Conservation (phyloP, 2,797 vertebrate genomes). For the Tenualosa thibaudeaui region DNA sequence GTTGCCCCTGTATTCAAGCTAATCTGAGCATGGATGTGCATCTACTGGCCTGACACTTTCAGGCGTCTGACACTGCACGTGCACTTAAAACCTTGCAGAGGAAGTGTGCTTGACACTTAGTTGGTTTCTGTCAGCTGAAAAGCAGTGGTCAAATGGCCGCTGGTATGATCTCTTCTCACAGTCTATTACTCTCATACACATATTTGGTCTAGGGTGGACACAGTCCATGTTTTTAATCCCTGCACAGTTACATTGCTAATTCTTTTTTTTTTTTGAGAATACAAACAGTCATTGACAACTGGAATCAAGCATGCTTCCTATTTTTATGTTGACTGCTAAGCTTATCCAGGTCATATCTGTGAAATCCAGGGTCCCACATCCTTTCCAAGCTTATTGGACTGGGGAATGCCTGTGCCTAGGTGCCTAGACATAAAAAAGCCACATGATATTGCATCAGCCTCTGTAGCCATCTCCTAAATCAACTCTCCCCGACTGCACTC, state of each 20-base stretch:
- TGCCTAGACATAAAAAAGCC: not conserved
- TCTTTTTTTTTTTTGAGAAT: not conserved
- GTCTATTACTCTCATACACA: not conserved
- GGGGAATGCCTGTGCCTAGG: not conserved
- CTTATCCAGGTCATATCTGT: not conserved
- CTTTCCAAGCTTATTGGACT: not conserved
- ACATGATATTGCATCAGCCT: conserved; percentile 53
- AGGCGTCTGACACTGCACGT: not conserved
- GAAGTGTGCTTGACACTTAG: not conserved
- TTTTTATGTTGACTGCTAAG: not conserved
- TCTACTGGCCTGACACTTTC: no score
- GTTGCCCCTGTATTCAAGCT: no score
- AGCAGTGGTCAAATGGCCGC: not conserved
- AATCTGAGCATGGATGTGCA: no score
- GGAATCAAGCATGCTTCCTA: not conserved
- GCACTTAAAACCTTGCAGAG: not conserved
- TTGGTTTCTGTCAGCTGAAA: not conserved
- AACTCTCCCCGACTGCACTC: conserved; percentile 71
- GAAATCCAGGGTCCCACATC: not conserved
- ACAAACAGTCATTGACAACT: not conserved
- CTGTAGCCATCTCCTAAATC: conserved; percentile 69
- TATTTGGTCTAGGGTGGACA: not conserved
- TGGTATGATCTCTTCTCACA: not conserved
- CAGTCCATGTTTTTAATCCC: not conserved
- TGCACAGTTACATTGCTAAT: not conserved